Evolutionary conservation across 2,888 invertebrate species (phyloP).

Genomic region (Cephus pulcher): DNA sequence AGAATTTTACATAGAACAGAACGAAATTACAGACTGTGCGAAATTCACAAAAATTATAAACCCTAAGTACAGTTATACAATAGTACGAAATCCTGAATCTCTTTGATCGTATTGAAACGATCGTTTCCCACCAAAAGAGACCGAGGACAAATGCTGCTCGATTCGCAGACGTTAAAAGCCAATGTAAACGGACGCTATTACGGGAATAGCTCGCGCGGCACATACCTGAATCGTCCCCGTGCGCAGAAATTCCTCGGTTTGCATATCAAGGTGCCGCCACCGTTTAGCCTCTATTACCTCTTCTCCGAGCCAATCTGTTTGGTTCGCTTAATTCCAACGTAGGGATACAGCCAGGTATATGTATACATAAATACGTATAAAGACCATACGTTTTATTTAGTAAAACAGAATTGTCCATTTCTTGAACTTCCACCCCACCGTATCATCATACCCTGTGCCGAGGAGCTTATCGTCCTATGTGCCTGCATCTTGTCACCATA

Average conservation of each 20-base stretch:
- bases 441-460: background rate
- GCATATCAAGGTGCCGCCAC: slow-evolving; percentile 61
- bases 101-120: background rate
- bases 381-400: background rate
- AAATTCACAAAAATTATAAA: background rate
- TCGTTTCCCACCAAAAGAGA: background rate
- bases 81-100: background rate
- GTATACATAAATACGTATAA: background rate
- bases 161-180: slow-evolving; percentile 28
- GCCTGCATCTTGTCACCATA: background rate
- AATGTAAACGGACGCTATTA: slow-evolving; percentile 42
- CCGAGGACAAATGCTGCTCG: slow-evolving; percentile 50
- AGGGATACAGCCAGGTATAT: background rate
- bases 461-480: background rate
- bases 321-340: slow-evolving; percentile 16
- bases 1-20: background rate
- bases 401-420: background rate
- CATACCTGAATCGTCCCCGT: slow-evolving; percentile 18
- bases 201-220: slow-evolving; percentile 16
- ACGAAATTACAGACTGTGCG: background rate
- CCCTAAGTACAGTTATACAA: background rate
- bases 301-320: slow-evolving; percentile 22
- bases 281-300: slow-evolving; percentile 59
- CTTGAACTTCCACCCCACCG: background rate
- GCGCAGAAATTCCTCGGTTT: slow-evolving; percentile 56